These are phyloP conservation scores for Dasypus novemcinctus DNA, from an alignment of 2,113 vertebrate genomes.

Conservation along the genomic window DNA sequence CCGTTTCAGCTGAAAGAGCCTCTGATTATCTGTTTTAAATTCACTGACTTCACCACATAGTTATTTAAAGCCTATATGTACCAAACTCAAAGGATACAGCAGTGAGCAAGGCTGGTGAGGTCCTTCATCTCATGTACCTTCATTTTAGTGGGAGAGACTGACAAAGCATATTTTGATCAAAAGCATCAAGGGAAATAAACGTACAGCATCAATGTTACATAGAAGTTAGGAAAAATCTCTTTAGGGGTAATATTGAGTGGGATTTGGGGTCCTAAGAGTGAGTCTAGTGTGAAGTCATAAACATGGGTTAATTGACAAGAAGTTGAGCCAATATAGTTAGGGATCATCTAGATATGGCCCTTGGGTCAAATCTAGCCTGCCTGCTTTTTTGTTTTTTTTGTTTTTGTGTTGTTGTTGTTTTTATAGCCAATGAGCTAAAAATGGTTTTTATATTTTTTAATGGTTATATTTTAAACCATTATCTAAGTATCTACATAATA, in stretches of 20 bases:
- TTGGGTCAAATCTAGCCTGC: neutral
- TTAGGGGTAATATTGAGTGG: neutral
- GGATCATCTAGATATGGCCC: neutral
- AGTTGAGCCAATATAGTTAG: neutral
- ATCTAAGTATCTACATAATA: neutral
- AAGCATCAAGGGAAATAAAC: neutral
- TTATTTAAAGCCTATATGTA: neutral
- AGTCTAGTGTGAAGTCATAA: neutral
- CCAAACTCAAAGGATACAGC: neutral
- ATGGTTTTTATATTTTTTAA: slow-evolving; percentile 13
- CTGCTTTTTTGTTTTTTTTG: neutral
- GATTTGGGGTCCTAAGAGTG: neutral
- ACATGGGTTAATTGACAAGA: neutral
- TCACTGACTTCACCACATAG: neutral
- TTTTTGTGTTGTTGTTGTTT: too few relatives aligned
- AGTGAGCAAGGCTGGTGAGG: neutral
- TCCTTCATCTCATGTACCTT: neutral
- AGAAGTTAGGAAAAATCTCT: neutral
- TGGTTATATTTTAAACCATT: neutral
- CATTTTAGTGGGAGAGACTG: neutral
- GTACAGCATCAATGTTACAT: neutral
- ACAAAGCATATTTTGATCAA: neutral
- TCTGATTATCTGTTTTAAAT: slow-evolving; percentile 12
- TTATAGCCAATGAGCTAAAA: neutral
- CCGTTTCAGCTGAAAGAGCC: neutral